A percentile compares a stretch with the other conserved stretches of the same genome.
Conservation (phyloP, 2,113 vertebrate genomes). For the Chaetops frenatus region DNA sequence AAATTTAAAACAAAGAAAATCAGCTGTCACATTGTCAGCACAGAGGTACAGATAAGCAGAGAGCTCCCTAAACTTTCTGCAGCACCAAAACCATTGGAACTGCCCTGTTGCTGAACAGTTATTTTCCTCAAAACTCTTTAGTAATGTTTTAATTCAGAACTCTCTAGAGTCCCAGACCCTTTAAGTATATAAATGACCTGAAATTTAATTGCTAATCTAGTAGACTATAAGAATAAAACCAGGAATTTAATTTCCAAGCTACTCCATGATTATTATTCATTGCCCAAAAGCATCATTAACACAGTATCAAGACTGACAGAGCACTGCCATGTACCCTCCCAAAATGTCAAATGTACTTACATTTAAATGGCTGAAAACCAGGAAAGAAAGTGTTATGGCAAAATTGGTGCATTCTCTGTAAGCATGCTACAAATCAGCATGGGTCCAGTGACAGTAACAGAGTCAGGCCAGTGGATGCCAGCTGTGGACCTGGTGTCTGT, state of each 20-base stretch:
- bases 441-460: not conserved
- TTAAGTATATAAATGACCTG: not conserved
- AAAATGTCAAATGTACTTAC: not conserved
- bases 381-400: not conserved
- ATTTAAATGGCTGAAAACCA: not conserved
- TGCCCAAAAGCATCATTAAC: not conserved
- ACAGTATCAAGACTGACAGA: not conserved
- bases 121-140: not conserved
- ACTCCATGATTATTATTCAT: not conserved
- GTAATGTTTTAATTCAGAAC: not conserved
- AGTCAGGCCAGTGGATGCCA: not conserved
- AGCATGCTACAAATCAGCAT: not conserved
- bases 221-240: not conserved
- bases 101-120: not conserved
- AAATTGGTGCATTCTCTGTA: not conserved
- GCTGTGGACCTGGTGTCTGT: not conserved
- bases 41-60: not conserved
- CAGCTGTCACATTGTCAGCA: not conserved
- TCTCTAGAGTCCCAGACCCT: not conserved
- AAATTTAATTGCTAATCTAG: not conserved
- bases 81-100: not conserved
- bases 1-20: not conserved
- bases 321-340: not conserved
- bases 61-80: not conserved
- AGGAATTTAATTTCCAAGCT: not conserved